These are phyloP conservation scores for Rhodophaea formosa DNA, from an alignment of 2,888 invertebrate genomes.

Conservation along the genomic window DNA sequence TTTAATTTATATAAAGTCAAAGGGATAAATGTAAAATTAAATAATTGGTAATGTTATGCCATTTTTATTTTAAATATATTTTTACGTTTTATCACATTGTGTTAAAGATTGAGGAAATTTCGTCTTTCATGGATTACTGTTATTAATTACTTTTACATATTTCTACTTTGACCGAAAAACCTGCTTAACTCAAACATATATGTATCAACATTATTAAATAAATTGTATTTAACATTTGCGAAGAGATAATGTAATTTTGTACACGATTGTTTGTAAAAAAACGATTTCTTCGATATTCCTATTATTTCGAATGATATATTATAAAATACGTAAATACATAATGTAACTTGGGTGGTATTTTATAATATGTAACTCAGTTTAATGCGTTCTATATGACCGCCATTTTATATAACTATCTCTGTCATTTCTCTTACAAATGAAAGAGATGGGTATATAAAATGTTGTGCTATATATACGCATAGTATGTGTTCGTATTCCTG, in stretches of 20 bases:
- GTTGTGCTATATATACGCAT: conserved; percentile 31
- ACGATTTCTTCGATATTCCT: conserved; percentile 6
- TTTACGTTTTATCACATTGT: too few relatives aligned
- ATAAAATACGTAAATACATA: conserved; percentile 25
- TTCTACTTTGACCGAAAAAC: not conserved
- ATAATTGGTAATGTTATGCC: too few relatives aligned
- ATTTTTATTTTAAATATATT: too few relatives aligned
- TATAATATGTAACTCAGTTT: conserved; percentile 15
- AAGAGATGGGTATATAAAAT: conserved; percentile 37
- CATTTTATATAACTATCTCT: not conserved
- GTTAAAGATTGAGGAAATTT: too few relatives aligned
- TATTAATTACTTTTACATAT: too few relatives aligned
- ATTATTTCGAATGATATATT: conserved; percentile 22
- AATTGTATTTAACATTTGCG: conserved; percentile 24
- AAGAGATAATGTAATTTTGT: conserved; percentile 31
- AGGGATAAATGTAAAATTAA: too few relatives aligned
- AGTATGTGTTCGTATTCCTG: conserved; percentile 55
- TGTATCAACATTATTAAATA: conserved; percentile 19
- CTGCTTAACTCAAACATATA: conserved; percentile 25
- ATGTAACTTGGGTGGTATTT: conserved; percentile 13
- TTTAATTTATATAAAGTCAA: conserved; percentile 18
- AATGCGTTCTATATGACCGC: not conserved
- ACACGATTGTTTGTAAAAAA: conserved; percentile 47
- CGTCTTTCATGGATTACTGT: too few relatives aligned
- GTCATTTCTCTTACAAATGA: conserved; percentile 24